Evolutionary conservation across 2,113 vertebrate genomes (phyloP), one percentile per base, ranked within the genome.

Genomic region (Ramphastos sulfuratus): DNA sequence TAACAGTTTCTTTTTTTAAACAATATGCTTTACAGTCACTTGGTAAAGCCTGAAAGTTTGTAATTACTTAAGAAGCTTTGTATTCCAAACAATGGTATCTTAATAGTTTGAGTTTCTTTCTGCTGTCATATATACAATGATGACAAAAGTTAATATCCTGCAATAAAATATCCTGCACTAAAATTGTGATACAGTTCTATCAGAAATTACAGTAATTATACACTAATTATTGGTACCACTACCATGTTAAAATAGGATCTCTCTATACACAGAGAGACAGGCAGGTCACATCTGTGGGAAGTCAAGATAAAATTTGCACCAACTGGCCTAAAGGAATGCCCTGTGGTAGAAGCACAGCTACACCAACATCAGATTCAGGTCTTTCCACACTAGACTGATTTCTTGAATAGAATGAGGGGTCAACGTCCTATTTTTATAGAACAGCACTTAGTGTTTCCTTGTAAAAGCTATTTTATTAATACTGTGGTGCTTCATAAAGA

Each of bases 31-130:
- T 72, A 27, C 39, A 93, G 82, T 69, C 76, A 91, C 65, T 67
- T 94, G 82, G 75, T 93, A 90, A 86, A 90, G 73, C 78, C 46
- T 87, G 39, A 80, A 93, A 92, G 71, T 35, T 64, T 63, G 12
- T 85, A 92, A 95, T 88, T 93, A 71, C 63, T 91, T 95, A 94
- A 95, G 73, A 92, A 94, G 81, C 48, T 89, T 94, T 92, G 61
- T 80, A 71, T 77, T 94, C 82, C 72, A 93, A 95, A 95, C 88
- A 93, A 80, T 77, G 37, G 39, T 72, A 85, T 89, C 67, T 81
- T 65, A 89, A 90, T 65, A 21, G 72, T 77, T 92, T 78, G 37
- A 85, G 81, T 66, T 87, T 89, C 46, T 77, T 90, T 91, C 61
- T 35, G 20, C 86, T 77, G 56, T 67, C 30, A 1, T 80, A 79